Conservation (phyloP, 1,140 invertebrate species). For the Diuraphis noxia region DNA sequence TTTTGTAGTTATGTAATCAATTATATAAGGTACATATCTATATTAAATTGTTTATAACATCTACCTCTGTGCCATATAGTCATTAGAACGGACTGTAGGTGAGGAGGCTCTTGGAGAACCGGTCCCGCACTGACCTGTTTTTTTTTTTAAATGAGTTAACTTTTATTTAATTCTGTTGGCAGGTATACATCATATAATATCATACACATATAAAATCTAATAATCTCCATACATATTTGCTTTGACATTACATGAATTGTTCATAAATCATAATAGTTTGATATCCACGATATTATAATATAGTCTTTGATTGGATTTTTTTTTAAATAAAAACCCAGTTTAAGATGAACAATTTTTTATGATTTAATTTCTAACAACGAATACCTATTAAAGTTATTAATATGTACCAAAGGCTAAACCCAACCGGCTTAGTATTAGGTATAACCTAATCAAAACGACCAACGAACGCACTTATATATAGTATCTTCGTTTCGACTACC, state of each 20-base stretch:
- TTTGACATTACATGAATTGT: neutral
- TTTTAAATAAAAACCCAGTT: neutral
- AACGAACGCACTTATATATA: neutral
- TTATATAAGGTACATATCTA: too few relatives aligned
- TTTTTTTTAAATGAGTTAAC: neutral
- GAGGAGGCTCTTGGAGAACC: neutral
- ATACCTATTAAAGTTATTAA: neutral
- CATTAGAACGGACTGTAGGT: neutral
- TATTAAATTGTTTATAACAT: neutral
- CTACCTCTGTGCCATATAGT: neutral
- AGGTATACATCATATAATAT: neutral
- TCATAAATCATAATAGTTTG: neutral
- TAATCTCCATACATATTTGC: neutral
- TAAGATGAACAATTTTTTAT: neutral
- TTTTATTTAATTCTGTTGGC: neutral
- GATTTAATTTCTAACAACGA: neutral
- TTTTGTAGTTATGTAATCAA: too few relatives aligned
- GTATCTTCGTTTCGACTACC: neutral
- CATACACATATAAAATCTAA: neutral
- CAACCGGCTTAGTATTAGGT: neutral
- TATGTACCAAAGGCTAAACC: neutral
- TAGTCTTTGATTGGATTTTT: neutral
- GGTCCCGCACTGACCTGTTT: neutral
- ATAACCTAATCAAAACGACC: neutral
- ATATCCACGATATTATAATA: neutral